A percentile compares a stretch with the other conserved stretches of the same genome.
These are phyloP conservation scores for Spialia ferax DNA, from an alignment of 2,888 invertebrate species.

Conservation along the genomic window DNA sequence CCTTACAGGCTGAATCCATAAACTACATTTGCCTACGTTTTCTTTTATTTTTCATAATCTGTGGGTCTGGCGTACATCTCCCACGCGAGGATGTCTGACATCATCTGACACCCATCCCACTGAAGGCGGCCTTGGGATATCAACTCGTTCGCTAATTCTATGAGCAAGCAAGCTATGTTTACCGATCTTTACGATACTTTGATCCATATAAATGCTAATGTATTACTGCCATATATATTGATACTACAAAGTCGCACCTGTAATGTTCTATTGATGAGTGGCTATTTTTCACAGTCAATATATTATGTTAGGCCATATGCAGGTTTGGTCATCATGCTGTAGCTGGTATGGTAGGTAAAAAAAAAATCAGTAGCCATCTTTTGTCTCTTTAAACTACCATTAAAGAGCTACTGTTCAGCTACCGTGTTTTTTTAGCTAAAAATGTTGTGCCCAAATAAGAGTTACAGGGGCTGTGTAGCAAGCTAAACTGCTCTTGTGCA, in stretches of 20 bases:
- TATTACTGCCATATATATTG: background rate
- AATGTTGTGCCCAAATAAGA: too few species aligned
- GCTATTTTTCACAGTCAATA: too few species aligned
- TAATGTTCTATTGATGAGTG: background rate
- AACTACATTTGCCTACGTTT: background rate
- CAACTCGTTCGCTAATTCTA: conserved; percentile 39
- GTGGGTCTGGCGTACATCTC: conserved; percentile 36
- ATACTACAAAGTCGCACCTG: background rate
- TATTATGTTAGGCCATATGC: too few species aligned
- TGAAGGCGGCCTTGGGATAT: conserved; percentile 48
- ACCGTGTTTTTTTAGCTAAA: too few species aligned
- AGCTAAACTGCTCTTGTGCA: too few species aligned
- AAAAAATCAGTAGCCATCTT: too few species aligned
- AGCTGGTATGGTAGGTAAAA: too few species aligned
- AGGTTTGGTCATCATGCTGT: too few species aligned
- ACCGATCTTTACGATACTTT: conserved; percentile 27
- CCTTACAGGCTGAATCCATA: background rate
- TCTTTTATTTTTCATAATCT: conserved; percentile 11
- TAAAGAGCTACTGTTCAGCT: too few species aligned
- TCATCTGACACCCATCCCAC: conserved; percentile 50
- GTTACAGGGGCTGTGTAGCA: too few species aligned
- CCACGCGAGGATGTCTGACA: conserved; percentile 51
- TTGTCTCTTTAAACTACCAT: too few species aligned
- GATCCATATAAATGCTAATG: conserved; percentile 33
- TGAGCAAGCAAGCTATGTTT: conserved; percentile 32